phyloP scores from a whole-genome alignment of 2,888 invertebrate genomes.

The Melieria picta region DNA sequence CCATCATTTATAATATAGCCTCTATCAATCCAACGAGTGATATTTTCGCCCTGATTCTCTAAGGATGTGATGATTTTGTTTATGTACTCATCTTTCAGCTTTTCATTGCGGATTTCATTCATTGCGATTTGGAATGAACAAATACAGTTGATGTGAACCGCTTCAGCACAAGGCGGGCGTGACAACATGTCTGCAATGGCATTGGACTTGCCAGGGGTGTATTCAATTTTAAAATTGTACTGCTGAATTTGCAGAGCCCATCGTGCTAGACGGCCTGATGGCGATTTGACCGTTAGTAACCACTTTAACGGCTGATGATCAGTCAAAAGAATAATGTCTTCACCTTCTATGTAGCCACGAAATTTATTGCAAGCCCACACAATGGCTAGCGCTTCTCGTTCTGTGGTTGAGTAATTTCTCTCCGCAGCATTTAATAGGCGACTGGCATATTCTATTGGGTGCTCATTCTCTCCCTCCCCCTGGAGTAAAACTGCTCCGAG shows the following conservation, averaged over 20 bases:
- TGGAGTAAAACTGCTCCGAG: constrained; percentile 39
- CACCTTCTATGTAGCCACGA: constrained; percentile 61
- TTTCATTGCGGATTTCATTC: constrained; percentile 31
- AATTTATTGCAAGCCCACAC: constrained; percentile 53
- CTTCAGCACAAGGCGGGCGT: constrained; percentile 23
- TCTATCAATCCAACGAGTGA: neutral
- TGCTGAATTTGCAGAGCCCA: constrained; percentile 65
- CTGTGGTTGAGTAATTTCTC: constrained; percentile 56
- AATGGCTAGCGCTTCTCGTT: constrained; percentile 56
- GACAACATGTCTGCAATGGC: constrained; percentile 37
- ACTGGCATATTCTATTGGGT: constrained; percentile 48
- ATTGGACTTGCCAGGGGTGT: constrained; percentile 55
- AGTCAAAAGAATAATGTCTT: constrained; percentile 51
- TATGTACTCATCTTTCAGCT: constrained; percentile 28
- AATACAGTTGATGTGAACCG: constrained; percentile 16
- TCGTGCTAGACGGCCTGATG: constrained; percentile 61
- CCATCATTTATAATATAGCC: constrained; percentile 25
- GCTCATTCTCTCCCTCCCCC: constrained; percentile 42
- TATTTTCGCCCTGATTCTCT: constrained; percentile 7
- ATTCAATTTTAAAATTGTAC: constrained; percentile 59
- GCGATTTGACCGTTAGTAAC: constrained; percentile 60
- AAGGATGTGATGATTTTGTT: constrained; percentile 8
- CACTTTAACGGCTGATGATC: constrained; percentile 67
- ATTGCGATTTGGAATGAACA: constrained; percentile 27
- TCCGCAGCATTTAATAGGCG: constrained; percentile 59